These are phyloP conservation scores for Falco novaeseelandiae DNA, from an alignment of 2,797 vertebrate species.

Conservation along the genomic window DNA sequence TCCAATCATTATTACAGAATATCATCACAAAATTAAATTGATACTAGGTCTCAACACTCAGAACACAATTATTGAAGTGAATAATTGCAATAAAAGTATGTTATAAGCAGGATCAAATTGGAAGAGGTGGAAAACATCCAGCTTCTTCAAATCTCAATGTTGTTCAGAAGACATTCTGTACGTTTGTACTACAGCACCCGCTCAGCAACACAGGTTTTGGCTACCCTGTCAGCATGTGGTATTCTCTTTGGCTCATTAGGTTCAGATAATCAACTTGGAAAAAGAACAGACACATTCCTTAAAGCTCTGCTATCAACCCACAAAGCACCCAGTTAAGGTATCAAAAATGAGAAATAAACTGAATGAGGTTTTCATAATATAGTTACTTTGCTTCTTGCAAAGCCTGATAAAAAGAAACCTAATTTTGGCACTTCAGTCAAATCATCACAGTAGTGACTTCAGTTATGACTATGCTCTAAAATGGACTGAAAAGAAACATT, in stretches of 20 bases:
- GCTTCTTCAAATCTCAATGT: background rate
- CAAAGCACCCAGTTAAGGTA: constrained; percentile 3
- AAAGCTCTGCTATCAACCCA: background rate
- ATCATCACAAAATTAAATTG: background rate
- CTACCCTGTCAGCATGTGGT: background rate
- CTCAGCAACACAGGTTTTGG: background rate
- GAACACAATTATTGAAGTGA: accelerated
- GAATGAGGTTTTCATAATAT: background rate
- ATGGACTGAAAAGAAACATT: background rate
- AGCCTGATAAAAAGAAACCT: constrained; percentile 11
- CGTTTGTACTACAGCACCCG: background rate
- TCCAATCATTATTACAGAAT: background rate
- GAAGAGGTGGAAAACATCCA: background rate
- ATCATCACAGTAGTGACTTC: background rate
- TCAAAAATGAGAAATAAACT: background rate
- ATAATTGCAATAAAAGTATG: background rate
- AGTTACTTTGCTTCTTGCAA: constrained; percentile 5
- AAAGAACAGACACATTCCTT: constrained; percentile 14
- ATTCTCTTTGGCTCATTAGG: background rate
- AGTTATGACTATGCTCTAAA: background rate
- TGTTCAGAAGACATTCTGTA: background rate
- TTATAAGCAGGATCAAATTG: background rate
- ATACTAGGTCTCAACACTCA: background rate
- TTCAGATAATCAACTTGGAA: constrained; percentile 12
- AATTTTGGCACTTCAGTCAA: background rate